phyloP scores from a whole-genome alignment of 2,797 vertebrate species.

The Protonibea diacanthus region DNA sequence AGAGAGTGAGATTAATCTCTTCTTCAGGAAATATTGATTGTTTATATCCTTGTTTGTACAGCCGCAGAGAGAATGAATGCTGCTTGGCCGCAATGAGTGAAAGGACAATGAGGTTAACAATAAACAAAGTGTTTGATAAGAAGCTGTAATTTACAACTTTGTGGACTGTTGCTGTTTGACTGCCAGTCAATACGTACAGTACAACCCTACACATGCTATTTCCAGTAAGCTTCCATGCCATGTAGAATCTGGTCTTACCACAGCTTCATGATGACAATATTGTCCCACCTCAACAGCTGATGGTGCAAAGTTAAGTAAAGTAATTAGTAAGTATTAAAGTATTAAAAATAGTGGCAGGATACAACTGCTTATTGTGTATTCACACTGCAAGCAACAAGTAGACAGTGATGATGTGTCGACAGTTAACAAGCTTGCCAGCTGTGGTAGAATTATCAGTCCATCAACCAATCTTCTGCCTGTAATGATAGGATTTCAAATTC shows the following conservation, averaged over 20 bases:
- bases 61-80: not conserved
- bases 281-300: not conserved
- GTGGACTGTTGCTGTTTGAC: not conserved
- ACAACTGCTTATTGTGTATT: not conserved
- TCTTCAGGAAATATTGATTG: not conserved
- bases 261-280: not conserved
- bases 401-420: slow-evolving; percentile 14
- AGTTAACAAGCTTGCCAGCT: slow-evolving; percentile 29
- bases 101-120: not conserved
- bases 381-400: not conserved
- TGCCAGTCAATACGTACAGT: not conserved
- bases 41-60: not conserved
- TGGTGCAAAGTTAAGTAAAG: slow-evolving; percentile 6
- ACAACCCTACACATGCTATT: not conserved
- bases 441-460: slow-evolving; percentile 26
- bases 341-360: not conserved
- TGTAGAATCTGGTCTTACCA: not conserved
- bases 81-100: not conserved
- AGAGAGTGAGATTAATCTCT: not conserved
- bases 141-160: slow-evolving; percentile 3
- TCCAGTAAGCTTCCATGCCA: no score
- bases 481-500: slow-evolving; percentile 15
- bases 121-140: not conserved
- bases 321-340: not conserved
- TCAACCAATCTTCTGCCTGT: slow-evolving; percentile 15